Conservation (phyloP, 2,888 invertebrate genomes). For the Anoncus sp. region DNA sequence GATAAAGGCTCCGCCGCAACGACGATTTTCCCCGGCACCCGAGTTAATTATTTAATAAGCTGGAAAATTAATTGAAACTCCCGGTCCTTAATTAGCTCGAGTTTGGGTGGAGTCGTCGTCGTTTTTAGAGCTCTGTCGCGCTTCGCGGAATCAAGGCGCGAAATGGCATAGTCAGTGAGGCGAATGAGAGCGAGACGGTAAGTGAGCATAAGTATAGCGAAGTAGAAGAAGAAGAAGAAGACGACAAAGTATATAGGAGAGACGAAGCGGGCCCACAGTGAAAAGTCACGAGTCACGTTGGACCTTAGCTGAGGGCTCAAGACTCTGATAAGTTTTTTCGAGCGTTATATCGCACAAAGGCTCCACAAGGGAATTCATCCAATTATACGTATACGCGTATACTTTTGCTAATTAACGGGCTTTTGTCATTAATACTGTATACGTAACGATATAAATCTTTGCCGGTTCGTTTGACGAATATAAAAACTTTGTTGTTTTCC, state of each 20-base stretch:
- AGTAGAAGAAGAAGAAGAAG: conserved; percentile 19
- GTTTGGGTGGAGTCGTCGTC: conserved; percentile 10
- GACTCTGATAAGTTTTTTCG: conserved; percentile 58
- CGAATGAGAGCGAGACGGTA: conserved; percentile 34
- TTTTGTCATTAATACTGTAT: conserved; percentile 45
- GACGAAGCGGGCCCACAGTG: no score
- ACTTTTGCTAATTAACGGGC: conserved; percentile 56
- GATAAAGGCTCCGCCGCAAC: conserved; percentile 55
- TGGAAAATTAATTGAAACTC: conserved; percentile 78
- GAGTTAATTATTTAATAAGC: conserved; percentile 81
- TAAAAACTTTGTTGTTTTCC: conserved; percentile 24
- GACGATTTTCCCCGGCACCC: conserved; percentile 65
- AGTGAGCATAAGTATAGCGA: neutral
- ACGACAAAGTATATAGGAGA: no score
- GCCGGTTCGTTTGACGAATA: conserved; percentile 13
- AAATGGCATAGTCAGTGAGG: conserved; percentile 53
- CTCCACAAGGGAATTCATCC: conserved; percentile 41
- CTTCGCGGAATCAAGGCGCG: conserved; percentile 49
- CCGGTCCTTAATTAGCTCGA: conserved; percentile 73
- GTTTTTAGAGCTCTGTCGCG: conserved; percentile 55
- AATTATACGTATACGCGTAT: conserved; percentile 53
- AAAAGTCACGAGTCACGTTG: conserved; percentile 58
- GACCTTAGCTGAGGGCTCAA: conserved; percentile 28
- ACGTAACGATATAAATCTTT: conserved; percentile 27
- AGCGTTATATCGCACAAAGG: conserved; percentile 47